phyloP scores from a whole-genome alignment of 2,797 vertebrate genomes.

The Halcyon chelicuti region DNA sequence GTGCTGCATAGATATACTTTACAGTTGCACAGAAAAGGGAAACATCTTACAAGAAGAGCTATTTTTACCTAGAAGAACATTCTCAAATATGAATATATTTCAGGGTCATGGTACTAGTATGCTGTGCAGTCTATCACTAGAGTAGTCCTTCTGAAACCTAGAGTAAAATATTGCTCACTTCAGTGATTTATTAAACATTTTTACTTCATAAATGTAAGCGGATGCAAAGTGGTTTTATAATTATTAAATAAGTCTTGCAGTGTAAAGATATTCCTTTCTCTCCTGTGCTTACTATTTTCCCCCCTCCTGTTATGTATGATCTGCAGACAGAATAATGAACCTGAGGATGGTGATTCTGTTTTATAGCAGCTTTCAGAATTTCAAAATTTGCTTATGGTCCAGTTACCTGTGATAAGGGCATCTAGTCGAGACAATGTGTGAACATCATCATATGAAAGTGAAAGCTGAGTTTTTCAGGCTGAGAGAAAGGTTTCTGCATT shows the following conservation, averaged over 20 bases:
- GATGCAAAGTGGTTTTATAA: background rate
- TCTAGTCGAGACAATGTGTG: background rate
- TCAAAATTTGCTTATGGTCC: background rate
- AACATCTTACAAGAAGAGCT: background rate
- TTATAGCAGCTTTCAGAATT: background rate
- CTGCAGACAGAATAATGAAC: background rate
- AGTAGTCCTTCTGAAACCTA: background rate
- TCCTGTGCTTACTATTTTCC: background rate
- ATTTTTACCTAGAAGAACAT: background rate
- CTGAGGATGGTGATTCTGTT: background rate
- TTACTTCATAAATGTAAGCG: background rate
- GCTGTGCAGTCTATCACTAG: background rate
- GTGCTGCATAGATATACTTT: background rate
- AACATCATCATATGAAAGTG: background rate
- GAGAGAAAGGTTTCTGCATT: background rate
- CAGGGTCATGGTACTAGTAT: background rate
- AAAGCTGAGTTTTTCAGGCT: background rate
- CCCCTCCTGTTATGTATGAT: accelerated
- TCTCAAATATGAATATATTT: background rate
- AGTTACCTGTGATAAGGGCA: background rate
- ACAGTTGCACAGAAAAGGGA: background rate
- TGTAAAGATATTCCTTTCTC: background rate
- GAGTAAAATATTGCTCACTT: background rate
- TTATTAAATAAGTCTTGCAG: background rate
- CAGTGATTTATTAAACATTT: background rate